phyloP scores from a whole-genome alignment of 2,888 invertebrate species.

The Ophion costatus region DNA sequence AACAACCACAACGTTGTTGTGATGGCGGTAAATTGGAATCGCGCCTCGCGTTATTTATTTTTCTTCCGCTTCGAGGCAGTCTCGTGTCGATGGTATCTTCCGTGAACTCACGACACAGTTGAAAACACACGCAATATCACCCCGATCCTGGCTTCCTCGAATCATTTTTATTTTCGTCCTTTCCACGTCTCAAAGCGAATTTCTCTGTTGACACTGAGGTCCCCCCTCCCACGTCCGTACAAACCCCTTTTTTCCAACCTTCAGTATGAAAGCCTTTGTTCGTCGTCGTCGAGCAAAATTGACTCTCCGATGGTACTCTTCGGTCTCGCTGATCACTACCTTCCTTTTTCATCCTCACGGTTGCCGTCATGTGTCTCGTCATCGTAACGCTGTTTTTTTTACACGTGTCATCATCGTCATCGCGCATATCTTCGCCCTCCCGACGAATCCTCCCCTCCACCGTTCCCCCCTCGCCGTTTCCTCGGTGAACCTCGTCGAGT shows the following conservation, averaged over 20 bases:
- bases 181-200: conserved; percentile 2
- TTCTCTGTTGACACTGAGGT: conserved; percentile 2
- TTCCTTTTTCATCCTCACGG: conserved; percentile 61
- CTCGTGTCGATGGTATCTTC: not conserved
- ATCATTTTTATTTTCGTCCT: conserved; percentile 4
- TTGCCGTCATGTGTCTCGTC: conserved; percentile 73
- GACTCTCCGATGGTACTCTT: conserved; percentile 64
- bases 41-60: conserved; percentile 1
- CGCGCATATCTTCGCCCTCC: conserved; percentile 34
- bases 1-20: conserved; percentile 15
- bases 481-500: conserved; percentile 47
- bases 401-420: conserved; percentile 40
- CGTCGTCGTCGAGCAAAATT: conserved; percentile 26
- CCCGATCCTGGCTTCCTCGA: conserved; percentile 20
- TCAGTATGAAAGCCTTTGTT: conserved; percentile 11
- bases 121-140: conserved; percentile 32
- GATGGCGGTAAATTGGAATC: conserved; percentile 36
- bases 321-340: conserved; percentile 68
- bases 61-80: not conserved
- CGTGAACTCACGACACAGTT: not conserved
- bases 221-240: not conserved
- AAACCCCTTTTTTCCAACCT: not conserved
- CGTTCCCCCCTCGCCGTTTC: not conserved
- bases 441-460: conserved; percentile 13
- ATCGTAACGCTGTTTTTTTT: conserved; percentile 60